phyloP scores from a whole-genome alignment of 1,140 invertebrate species.

The Drosophila kepulauana region DNA sequence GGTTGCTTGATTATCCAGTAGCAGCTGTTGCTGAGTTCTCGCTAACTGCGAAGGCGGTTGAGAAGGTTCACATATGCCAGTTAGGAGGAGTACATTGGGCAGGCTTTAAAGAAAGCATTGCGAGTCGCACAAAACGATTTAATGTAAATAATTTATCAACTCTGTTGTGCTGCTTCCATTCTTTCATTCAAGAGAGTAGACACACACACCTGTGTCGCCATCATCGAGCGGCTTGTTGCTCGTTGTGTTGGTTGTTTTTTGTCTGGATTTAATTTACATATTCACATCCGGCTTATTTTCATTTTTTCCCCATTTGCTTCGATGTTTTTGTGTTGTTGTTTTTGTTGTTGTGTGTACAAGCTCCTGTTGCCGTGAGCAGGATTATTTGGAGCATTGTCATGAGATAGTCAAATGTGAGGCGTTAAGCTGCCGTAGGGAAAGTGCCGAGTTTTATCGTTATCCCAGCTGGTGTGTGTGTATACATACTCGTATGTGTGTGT shows the following conservation, averaged over 20 bases:
- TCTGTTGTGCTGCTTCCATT: slow-evolving; percentile 35
- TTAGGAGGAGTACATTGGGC: not conserved
- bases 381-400: slow-evolving; percentile 33
- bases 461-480: not conserved
- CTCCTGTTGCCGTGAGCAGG: slow-evolving; percentile 7
- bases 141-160: slow-evolving; percentile 79
- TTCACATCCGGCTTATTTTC: slow-evolving; percentile 51
- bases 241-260: slow-evolving; percentile 29
- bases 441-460: slow-evolving; percentile 31
- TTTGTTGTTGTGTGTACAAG: slow-evolving; percentile 4
- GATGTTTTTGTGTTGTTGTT: not conserved
- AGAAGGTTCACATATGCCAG: not conserved
- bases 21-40: slow-evolving; percentile 24
- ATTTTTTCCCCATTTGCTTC: slow-evolving; percentile 4
- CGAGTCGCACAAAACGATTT: slow-evolving; percentile 41
- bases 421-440: slow-evolving; percentile 59
- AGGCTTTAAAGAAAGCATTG: slow-evolving; percentile 12
- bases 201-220: slow-evolving; percentile 54
- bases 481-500: not conserved
- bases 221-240: slow-evolving; percentile 6
- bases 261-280: slow-evolving; percentile 75
- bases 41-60: not conserved
- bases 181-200: not conserved
- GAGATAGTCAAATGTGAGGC: slow-evolving; percentile 49
- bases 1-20: slow-evolving; percentile 18